phyloP scores from a whole-genome alignment of 92 coral and sea anemone species.

The Siderastrea radians region DNA sequence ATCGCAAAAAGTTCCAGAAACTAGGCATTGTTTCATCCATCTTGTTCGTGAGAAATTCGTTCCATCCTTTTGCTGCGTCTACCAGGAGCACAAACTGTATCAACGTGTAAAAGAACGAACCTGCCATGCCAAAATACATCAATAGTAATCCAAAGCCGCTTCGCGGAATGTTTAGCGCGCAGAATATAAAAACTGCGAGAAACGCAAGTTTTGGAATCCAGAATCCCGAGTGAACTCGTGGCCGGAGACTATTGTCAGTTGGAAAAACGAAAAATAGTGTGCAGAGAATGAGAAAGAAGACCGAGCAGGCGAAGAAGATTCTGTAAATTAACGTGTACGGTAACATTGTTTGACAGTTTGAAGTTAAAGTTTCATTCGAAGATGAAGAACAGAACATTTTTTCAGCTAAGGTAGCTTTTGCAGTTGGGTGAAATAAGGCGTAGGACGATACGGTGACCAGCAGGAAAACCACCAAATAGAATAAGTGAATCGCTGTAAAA shows the following conservation, averaged over 20 bases:
- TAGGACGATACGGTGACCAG: not conserved
- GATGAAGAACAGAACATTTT: constrained; percentile 16
- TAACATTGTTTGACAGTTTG: constrained; percentile 25
- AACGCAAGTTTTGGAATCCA: constrained; percentile 84
- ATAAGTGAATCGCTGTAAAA: constrained; percentile 64
- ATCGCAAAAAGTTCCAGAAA: constrained; percentile 42
- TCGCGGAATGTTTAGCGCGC: constrained; percentile 63
- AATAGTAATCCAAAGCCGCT: constrained; percentile 74
- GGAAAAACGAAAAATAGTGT: constrained; percentile 33
- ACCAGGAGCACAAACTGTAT: constrained; percentile 78
- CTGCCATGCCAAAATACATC: constrained; percentile 75
- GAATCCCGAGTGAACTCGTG: constrained; percentile 82
- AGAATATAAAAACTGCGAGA: constrained; percentile 47
- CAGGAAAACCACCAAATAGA: constrained; percentile 48
- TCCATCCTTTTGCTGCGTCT: constrained; percentile 76
- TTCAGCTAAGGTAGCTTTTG: constrained; percentile 29
- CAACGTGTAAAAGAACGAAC: constrained; percentile 72
- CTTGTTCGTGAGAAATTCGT: constrained; percentile 51
- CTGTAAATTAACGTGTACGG: constrained; percentile 67
- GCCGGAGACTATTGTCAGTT: constrained; percentile 34
- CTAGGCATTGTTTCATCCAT: not conserved
- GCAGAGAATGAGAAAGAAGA: constrained; percentile 67
- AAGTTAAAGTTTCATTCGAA: not conserved
- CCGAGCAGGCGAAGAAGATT: constrained; percentile 57
- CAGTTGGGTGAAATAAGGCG: constrained; percentile 48